Conservation (phyloP, 2,113 vertebrate species). For the Athene cunicularia region DNA sequence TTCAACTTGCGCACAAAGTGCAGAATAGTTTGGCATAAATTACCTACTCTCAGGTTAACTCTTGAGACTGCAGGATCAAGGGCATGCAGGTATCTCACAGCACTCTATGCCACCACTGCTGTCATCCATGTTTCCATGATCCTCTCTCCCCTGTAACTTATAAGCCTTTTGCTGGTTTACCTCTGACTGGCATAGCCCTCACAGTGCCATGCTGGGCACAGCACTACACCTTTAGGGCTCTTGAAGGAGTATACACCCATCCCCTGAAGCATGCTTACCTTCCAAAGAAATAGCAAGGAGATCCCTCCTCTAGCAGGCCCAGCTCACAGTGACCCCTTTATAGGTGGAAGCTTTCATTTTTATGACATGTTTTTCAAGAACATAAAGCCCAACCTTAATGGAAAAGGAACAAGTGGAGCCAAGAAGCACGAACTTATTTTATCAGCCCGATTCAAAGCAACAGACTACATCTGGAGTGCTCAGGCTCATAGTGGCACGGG, state of each 20-base stretch:
- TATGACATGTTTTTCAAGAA: not conserved
- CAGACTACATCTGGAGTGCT: not conserved
- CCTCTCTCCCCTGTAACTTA: not conserved
- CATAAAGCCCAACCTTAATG: not conserved
- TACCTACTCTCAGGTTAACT: not conserved
- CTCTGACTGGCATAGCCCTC: not conserved
- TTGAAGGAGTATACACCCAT: not conserved
- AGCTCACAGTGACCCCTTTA: not conserved
- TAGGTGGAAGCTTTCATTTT: not conserved
- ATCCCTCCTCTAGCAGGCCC: not conserved
- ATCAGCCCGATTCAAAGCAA: not conserved
- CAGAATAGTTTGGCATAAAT: not conserved
- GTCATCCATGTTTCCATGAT: not conserved
- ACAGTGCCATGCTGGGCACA: not conserved
- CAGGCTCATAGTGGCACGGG: not conserved
- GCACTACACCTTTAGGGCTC: not conserved
- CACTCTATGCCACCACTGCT: fast-evolving
- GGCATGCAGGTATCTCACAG: not conserved
- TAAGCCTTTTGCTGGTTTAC: not conserved
- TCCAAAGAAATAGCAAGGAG: not conserved
- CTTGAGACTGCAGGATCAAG: not conserved
- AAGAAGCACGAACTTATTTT: not conserved
- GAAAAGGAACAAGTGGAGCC: not conserved
- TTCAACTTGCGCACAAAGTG: not conserved
- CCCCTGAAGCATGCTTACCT: not conserved